A percentile compares a stretch with the other conserved stretches of the same genome.
These are phyloP conservation scores for Polypterus senegalus DNA, from an alignment of 2,113 vertebrate species.

Conservation along the genomic window DNA sequence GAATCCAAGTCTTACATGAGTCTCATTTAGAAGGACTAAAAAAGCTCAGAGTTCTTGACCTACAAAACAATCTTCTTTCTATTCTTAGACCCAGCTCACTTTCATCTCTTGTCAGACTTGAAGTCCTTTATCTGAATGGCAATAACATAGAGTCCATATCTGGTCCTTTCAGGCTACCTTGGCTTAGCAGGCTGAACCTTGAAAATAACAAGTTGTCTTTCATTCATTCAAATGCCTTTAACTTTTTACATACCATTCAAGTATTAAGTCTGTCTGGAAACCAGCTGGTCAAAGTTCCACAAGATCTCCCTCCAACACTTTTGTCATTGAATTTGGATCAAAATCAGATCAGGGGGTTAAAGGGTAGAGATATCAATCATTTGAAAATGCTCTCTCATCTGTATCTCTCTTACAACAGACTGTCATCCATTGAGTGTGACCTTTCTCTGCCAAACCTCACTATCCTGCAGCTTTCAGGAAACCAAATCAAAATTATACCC, in stretches of 20 bases:
- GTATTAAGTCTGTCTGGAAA: constrained; percentile 59
- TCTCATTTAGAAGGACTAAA: constrained; percentile 53
- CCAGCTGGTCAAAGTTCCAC: constrained; percentile 45
- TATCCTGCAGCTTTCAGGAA: constrained; percentile 52
- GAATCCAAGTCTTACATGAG: constrained; percentile 36
- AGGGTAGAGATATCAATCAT: constrained; percentile 46
- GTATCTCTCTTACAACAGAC: constrained; percentile 53
- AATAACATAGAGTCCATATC: constrained; percentile 47
- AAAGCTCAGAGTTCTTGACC: constrained; percentile 50
- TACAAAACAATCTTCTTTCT: constrained; percentile 55
- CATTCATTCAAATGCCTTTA: constrained; percentile 42
- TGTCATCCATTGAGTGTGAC: constrained; percentile 49
- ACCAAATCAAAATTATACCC: constrained; percentile 48
- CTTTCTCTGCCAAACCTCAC: constrained; percentile 55
- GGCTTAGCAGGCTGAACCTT: constrained; percentile 47
- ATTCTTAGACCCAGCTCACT: constrained; percentile 32
- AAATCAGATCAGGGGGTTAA: constrained; percentile 51
- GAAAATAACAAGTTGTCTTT: constrained; percentile 48
- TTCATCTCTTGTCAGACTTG: constrained; percentile 43
- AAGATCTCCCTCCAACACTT: constrained; percentile 50
- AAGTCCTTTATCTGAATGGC: constrained; percentile 47
- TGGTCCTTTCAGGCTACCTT: constrained; percentile 39
- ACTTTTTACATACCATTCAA: constrained; percentile 38
- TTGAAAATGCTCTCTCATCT: constrained; percentile 52
- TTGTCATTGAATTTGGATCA: constrained; percentile 56